Percentiles rank a stretch among this genome's conserved stretches.
phyloP scores from a whole-genome alignment of 2,797 vertebrate genomes.

The Leucoraja ocellata region DNA sequence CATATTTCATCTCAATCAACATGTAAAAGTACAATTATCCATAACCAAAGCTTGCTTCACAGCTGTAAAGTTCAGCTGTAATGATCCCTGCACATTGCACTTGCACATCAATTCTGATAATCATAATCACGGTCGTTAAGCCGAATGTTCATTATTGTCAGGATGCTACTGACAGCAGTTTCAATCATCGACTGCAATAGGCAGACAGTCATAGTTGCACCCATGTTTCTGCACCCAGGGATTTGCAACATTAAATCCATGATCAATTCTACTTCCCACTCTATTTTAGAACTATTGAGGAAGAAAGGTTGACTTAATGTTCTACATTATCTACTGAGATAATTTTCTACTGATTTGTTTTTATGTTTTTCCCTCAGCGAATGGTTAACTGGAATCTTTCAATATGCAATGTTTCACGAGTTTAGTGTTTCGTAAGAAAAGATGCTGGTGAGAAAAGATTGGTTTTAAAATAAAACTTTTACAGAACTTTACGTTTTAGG shows the following conservation, averaged over 20 bases:
- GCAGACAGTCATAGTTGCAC: conserved; percentile 61
- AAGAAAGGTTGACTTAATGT: conserved; percentile 73
- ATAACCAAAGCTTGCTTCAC: conserved; percentile 56
- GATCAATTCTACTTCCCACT: conserved; percentile 68
- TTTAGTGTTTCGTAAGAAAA: background rate
- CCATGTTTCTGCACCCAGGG: conserved; percentile 63
- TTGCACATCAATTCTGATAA: conserved; percentile 77
- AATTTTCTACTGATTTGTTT: conserved; percentile 39
- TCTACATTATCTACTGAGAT: conserved; percentile 71
- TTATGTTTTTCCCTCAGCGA: background rate
- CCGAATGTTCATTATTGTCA: conserved; percentile 76
- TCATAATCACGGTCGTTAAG: conserved; percentile 75
- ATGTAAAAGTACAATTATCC: conserved; percentile 62
- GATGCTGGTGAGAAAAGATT: background rate
- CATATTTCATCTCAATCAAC: conserved; percentile 62
- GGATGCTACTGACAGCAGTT: conserved; percentile 70
- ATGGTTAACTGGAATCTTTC: conserved; percentile 6
- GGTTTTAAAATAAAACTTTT: background rate
- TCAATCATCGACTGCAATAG: conserved; percentile 65
- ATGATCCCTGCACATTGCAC: conserved; percentile 65
- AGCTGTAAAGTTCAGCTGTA: conserved; percentile 64
- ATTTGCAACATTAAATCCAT: conserved; percentile 68
- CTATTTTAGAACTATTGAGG: conserved; percentile 56
- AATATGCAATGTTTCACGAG: background rate
- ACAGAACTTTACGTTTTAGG: background rate